Conservation (phyloP, 1,140 invertebrate genomes). For the Luehdorfia chinensis region DNA sequence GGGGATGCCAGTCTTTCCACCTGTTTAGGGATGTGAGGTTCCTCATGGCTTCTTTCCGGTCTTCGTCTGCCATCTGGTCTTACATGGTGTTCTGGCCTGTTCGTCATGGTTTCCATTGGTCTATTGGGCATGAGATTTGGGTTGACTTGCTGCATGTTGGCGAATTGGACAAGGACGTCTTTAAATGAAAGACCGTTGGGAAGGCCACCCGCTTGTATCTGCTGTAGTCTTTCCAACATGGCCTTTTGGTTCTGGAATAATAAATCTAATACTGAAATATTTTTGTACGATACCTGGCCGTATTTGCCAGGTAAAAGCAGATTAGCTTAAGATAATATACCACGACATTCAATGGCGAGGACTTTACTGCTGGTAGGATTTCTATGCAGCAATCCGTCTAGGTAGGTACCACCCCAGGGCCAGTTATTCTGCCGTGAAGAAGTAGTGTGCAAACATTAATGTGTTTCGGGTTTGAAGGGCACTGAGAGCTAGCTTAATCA, state of each 20-base stretch:
- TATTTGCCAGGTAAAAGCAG: too few species aligned
- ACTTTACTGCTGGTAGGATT: too few species aligned
- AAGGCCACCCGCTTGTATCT: conserved; percentile 55
- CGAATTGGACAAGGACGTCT: conserved; percentile 87
- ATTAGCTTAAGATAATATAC: too few species aligned
- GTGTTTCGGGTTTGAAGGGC: too few species aligned
- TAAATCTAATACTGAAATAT: conserved; percentile 1
- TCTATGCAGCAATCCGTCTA: too few species aligned
- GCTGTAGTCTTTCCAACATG: conserved; percentile 62
- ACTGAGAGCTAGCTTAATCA: too few species aligned
- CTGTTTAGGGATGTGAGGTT: conserved; percentile 38
- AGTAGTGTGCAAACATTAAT: too few species aligned
- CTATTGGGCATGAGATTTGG: conserved; percentile 33
- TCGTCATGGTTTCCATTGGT: conserved; percentile 38
- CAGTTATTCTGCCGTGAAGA: too few species aligned
- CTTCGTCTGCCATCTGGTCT: conserved; percentile 43
- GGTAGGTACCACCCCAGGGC: too few species aligned
- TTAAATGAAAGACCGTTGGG: conserved; percentile 81
- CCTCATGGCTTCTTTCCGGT: conserved; percentile 42
- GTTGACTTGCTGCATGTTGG: conserved; percentile 77
- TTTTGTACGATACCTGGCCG: not conserved
- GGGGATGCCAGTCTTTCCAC: conserved; percentile 48
- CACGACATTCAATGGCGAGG: too few species aligned
- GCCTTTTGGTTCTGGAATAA: conserved; percentile 69
- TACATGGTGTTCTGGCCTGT: conserved; percentile 47